Conservation (phyloP, 2,113 vertebrate species). For the Cricetomys ansorgei region DNA sequence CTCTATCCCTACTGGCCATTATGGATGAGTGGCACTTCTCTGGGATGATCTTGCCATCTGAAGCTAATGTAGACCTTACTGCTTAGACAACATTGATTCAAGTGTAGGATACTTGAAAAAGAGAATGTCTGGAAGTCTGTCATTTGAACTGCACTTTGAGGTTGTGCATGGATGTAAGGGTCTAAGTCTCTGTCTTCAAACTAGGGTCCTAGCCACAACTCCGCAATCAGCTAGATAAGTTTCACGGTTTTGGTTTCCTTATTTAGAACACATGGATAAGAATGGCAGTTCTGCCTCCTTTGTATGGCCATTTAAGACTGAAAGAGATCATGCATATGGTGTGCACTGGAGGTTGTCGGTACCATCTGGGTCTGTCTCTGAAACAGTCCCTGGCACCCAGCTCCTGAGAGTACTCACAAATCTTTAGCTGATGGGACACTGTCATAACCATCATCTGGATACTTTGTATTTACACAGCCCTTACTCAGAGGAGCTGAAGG, state of each 20-base stretch:
- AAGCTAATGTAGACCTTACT: not conserved
- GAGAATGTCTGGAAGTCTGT: not conserved
- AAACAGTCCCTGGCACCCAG: too few relatives aligned
- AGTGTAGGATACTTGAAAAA: not conserved
- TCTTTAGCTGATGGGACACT: constrained; percentile 51
- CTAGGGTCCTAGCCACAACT: not conserved
- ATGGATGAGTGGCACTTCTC: not conserved
- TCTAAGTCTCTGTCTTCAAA: not conserved
- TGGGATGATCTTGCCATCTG: not conserved
- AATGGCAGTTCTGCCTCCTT: not conserved
- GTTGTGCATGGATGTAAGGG: not conserved
- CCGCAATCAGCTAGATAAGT: not conserved
- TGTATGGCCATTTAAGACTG: not conserved
- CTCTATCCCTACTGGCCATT: not conserved
- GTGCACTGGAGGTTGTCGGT: not conserved
- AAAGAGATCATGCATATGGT: not conserved
- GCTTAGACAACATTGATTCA: not conserved
- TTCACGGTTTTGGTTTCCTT: not conserved
- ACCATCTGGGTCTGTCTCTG: constrained; percentile 24
- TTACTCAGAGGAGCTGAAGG: constrained; percentile 65
- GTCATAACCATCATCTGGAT: constrained; percentile 32
- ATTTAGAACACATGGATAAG: not conserved
- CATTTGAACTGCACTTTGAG: not conserved
- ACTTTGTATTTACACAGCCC: constrained; percentile 64
- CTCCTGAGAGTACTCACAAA: constrained; percentile 44